These are phyloP conservation scores for Riparia riparia DNA, from an alignment of 2,113 vertebrate genomes.

Conservation along the genomic window DNA sequence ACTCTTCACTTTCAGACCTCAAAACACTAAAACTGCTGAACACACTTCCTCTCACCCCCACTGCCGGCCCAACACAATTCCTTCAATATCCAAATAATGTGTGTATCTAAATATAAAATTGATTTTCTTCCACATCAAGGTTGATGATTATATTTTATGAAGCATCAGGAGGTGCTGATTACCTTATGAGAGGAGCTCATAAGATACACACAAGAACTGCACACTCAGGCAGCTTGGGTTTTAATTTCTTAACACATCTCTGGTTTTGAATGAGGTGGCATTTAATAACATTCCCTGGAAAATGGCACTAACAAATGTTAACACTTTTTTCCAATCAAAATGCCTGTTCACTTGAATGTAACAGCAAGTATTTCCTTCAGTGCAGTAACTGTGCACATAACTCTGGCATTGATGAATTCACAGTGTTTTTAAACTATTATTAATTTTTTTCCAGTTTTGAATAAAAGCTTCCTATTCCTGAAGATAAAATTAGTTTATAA, in stretches of 20 bases:
- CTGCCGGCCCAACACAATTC: background rate
- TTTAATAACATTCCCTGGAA: background rate
- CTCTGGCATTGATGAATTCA: background rate
- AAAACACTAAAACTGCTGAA: background rate
- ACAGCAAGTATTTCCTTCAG: background rate
- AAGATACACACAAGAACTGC: background rate
- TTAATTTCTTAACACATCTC: background rate
- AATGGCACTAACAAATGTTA: background rate
- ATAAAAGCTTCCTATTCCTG: background rate
- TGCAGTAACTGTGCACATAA: background rate
- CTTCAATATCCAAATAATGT: background rate
- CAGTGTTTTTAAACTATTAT: background rate
- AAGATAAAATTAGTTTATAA: background rate
- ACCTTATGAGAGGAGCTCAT: background rate
- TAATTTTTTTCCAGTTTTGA: background rate
- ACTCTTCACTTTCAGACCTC: background rate
- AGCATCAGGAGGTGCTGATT: background rate
- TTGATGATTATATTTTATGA: background rate
- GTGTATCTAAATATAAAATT: background rate
- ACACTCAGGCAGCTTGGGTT: background rate
- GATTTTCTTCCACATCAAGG: background rate
- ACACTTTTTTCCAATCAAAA: background rate
- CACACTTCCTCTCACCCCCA: background rate
- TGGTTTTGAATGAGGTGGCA: background rate
- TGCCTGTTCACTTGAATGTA: background rate